Percentiles rank a stretch among this genome's conserved stretches.
These are phyloP conservation scores for Vanessa tameamea DNA, from an alignment of 1,140 invertebrate genomes.

Conservation along the genomic window DNA sequence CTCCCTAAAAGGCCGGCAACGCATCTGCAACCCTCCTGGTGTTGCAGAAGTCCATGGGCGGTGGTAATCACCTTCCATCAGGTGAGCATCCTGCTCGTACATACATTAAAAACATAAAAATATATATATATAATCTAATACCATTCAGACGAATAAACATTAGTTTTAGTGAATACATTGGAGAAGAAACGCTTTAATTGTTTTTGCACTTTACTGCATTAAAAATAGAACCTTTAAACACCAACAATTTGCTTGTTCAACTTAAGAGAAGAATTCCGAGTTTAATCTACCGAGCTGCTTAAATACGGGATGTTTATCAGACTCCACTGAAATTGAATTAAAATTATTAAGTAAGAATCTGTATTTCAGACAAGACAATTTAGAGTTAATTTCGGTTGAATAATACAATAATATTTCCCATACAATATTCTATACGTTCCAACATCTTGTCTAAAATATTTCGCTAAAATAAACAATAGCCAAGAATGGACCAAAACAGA, in stretches of 20 bases:
- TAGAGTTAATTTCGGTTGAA: background rate
- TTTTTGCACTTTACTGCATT: background rate
- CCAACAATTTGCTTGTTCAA: background rate
- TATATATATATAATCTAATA: too few relatives aligned
- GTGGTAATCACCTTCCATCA: too few relatives aligned
- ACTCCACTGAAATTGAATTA: conserved; percentile 1
- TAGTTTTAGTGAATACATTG: background rate
- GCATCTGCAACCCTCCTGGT: too few relatives aligned
- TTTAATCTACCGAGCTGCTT: conserved; percentile 4
- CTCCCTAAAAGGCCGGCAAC: too few relatives aligned
- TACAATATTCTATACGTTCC: background rate
- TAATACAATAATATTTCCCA: background rate
- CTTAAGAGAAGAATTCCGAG: background rate
- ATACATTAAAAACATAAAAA: too few relatives aligned
- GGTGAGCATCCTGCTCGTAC: too few relatives aligned
- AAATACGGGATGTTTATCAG: conserved; percentile 7
- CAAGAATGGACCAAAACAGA: background rate
- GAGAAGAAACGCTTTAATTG: background rate
- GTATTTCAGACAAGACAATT: conserved; percentile 1
- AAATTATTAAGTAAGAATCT: conserved; percentile 1
- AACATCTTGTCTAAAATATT: background rate
- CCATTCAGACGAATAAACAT: background rate
- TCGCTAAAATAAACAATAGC: background rate
- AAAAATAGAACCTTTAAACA: background rate
- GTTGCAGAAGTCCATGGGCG: too few relatives aligned